phyloP scores from a whole-genome alignment of 2,113 vertebrate species.

The Fulmarus glacialis region DNA sequence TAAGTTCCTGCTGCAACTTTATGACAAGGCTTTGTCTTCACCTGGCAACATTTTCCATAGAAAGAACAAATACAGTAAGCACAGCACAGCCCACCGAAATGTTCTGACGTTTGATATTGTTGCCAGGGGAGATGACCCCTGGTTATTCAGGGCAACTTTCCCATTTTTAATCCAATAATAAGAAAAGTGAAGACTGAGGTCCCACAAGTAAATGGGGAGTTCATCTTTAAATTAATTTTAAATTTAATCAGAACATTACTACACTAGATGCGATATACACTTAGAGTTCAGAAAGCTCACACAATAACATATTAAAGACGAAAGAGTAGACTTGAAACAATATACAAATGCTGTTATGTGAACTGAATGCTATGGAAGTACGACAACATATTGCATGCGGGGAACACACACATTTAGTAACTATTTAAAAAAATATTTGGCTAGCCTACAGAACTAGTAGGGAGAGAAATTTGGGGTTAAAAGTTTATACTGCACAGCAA shows the following conservation, averaged over 20 bases:
- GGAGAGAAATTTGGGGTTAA: neutral
- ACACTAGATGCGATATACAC: neutral
- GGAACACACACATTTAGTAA: constrained; percentile 18
- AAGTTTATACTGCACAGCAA: constrained; percentile 16
- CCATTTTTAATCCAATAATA: neutral
- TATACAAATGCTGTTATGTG: neutral
- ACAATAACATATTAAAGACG: neutral
- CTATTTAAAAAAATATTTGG: neutral
- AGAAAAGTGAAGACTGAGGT: neutral
- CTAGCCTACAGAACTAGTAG: neutral
- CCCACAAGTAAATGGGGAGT: neutral
- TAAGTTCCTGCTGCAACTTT: neutral
- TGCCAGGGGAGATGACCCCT: neutral
- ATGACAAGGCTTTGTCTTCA: neutral
- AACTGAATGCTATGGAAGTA: neutral
- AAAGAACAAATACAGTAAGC: neutral
- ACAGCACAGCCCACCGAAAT: neutral
- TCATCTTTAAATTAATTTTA: neutral
- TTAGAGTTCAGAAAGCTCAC: constrained; percentile 1
- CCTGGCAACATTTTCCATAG: neutral
- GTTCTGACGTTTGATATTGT: neutral
- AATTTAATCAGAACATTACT: neutral
- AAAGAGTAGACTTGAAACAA: constrained; percentile 2
- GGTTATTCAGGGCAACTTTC: neutral
- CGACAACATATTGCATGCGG: constrained; percentile 1